Percentiles rank a stretch among this genome's conserved stretches.
phyloP scores from a whole-genome alignment of 2,113 vertebrate genomes.

The Grallaria varia region DNA sequence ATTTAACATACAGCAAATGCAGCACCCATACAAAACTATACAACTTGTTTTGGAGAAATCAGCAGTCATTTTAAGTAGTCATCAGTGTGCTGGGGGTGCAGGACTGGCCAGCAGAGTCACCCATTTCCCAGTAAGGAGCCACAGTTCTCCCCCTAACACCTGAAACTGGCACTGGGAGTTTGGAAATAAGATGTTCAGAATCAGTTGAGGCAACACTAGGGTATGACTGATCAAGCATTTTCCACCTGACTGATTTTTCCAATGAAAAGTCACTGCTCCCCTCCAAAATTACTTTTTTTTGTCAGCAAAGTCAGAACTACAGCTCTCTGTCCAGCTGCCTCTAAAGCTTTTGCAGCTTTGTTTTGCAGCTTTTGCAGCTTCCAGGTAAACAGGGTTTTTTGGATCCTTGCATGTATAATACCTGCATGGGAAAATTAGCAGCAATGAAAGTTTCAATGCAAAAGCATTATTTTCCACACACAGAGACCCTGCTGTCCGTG shows the following conservation, averaged over 20 bases:
- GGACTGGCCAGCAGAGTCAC: neutral
- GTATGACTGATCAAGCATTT: neutral
- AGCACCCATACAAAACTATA: neutral
- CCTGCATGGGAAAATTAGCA: neutral
- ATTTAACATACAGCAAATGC: neutral
- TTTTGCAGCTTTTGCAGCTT: neutral
- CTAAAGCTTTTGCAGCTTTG: neutral
- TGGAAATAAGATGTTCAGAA: neutral
- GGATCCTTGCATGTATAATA: neutral
- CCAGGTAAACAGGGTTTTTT: neutral
- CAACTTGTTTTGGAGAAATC: neutral
- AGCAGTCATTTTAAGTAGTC: neutral
- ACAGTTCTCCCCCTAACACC: neutral
- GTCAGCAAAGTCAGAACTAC: neutral
- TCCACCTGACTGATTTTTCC: neutral
- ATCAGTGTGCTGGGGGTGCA: neutral
- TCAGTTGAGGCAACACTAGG: fast-evolving
- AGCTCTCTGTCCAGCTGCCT: neutral
- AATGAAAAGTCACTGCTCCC: neutral
- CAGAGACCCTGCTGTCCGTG: neutral
- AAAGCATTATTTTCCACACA: neutral
- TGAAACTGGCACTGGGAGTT: neutral
- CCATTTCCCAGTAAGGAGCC: neutral
- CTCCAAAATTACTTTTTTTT: neutral
- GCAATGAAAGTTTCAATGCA: neutral